phyloP scores from a whole-genome alignment of 2,888 invertebrate species.

The Chesias legatella region DNA sequence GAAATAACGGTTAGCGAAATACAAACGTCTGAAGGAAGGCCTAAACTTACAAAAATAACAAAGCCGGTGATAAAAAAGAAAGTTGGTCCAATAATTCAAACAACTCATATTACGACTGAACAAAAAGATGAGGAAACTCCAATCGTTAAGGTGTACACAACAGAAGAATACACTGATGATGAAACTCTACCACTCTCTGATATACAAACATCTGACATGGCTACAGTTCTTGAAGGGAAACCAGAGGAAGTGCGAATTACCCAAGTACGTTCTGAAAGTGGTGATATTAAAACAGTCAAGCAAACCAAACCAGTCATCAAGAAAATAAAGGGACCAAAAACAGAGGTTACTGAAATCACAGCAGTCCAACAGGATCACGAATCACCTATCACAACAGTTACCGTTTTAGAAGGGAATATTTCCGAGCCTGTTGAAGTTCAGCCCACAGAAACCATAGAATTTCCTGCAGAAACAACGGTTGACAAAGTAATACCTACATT shows the following conservation, averaged over 20 bases:
- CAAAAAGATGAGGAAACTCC: conserved; percentile 23
- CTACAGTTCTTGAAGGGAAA: conserved; percentile 43
- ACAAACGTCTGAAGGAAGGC: conserved; percentile 36
- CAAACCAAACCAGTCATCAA: conserved; percentile 40
- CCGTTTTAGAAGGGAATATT: conserved; percentile 23
- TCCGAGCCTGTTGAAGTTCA: conserved; percentile 32
- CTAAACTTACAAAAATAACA: conserved; percentile 34
- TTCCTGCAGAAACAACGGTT: conserved; percentile 46
- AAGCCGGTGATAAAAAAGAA: conserved; percentile 36
- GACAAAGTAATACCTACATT: conserved; percentile 37
- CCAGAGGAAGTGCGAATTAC: conserved; percentile 19
- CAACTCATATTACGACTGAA: conserved; percentile 28
- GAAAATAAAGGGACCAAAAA: conserved; percentile 40
- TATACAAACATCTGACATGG: conserved; percentile 34
- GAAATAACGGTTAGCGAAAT: conserved; percentile 29
- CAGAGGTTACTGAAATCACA: conserved; percentile 58
- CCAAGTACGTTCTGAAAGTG: conserved; percentile 43
- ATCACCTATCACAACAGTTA: conserved; percentile 41
- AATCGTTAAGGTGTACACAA: conserved; percentile 36
- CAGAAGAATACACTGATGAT: conserved; percentile 29
- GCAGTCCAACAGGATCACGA: conserved; percentile 61
- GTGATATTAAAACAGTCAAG: conserved; percentile 40
- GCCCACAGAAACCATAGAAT: conserved; percentile 38
- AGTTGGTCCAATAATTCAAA: conserved; percentile 35
- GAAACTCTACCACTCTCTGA: conserved; percentile 28